Evolutionary conservation across 2,888 invertebrate genomes (phyloP).

Genomic region (Cheilosia variabilis): DNA sequence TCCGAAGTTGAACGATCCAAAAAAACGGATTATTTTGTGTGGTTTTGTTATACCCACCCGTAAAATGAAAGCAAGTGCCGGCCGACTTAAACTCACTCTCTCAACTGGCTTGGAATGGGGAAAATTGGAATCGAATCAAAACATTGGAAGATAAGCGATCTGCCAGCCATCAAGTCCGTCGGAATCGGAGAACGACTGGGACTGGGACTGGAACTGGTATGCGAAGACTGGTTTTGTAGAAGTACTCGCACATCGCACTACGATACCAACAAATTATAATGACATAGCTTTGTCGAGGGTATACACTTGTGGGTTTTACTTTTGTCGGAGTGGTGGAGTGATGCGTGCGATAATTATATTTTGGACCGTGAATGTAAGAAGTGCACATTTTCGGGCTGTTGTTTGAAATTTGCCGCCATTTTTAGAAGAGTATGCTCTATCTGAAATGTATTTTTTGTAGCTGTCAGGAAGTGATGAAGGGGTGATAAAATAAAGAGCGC

Average conservation of each 20-base stretch:
- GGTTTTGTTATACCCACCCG: neutral
- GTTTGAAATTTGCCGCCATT: too few relatives aligned
- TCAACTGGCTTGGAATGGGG: constrained; percentile 18
- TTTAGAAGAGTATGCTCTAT: too few relatives aligned
- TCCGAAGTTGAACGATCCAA: neutral
- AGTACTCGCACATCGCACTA: constrained; percentile 16
- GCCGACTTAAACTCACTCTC: constrained; percentile 33
- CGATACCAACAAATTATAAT: neutral
- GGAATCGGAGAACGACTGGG: constrained; percentile 14
- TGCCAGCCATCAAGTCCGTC: constrained; percentile 21
- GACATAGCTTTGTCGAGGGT: constrained; percentile 8
- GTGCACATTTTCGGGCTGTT: too few relatives aligned
- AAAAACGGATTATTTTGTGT: neutral
- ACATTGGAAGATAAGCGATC: constrained; percentile 60
- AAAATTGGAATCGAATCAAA: constrained; percentile 28
- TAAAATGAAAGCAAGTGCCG: constrained; percentile 25
- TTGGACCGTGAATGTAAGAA: too few relatives aligned
- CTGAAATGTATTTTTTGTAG: too few relatives aligned
- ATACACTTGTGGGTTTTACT: constrained; percentile 30
- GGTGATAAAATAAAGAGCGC: too few relatives aligned
- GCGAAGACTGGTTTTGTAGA: constrained; percentile 16
- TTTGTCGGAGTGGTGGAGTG: neutral
- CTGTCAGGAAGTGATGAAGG: too few relatives aligned
- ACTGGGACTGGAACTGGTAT: constrained; percentile 7
- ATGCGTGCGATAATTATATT: neutral